phyloP scores from a whole-genome alignment of 2,113 vertebrate species.

The Urocynchramus pylzowi region DNA sequence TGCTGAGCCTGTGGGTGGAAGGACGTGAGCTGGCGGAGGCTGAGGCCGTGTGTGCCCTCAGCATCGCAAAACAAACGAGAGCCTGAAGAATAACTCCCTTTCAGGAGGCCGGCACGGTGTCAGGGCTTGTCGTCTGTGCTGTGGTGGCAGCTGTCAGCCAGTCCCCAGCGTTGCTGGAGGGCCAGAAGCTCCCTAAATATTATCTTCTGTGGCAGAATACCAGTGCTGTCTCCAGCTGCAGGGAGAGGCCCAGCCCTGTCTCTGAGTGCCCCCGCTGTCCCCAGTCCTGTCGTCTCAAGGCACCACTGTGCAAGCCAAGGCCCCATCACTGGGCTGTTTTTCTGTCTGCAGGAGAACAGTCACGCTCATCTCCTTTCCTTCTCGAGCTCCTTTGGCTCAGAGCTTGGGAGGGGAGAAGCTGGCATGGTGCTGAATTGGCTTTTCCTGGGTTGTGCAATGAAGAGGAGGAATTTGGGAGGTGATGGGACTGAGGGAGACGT shows the following conservation, averaged over 20 bases:
- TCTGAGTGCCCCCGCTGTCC: background rate
- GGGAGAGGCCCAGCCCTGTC: background rate
- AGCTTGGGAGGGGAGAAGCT: background rate
- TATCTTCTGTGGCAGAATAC: background rate
- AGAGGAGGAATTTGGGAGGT: background rate
- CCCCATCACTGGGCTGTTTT: background rate
- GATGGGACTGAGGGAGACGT: background rate
- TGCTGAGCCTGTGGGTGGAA: background rate
- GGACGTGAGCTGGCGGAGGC: background rate
- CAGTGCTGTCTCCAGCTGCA: background rate
- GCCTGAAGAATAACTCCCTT: background rate
- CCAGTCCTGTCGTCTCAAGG: background rate
- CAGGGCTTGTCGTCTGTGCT: background rate
- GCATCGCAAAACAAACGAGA: background rate
- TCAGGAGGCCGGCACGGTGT: background rate
- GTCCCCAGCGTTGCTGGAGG: background rate
- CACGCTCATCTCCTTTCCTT: background rate
- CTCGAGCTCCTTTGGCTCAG: background rate
- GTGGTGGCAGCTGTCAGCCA: slow-evolving; percentile 16
- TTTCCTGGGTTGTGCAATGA: background rate
- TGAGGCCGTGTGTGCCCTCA: background rate
- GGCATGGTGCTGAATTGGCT: background rate
- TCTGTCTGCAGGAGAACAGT: background rate
- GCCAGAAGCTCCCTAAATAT: slow-evolving; percentile 27
- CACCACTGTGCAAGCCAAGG: background rate